Evolutionary conservation across 1,140 invertebrate genomes (phyloP), one percentile per base, ranked within the genome.

Genomic region (Hestina assimilis): DNA sequence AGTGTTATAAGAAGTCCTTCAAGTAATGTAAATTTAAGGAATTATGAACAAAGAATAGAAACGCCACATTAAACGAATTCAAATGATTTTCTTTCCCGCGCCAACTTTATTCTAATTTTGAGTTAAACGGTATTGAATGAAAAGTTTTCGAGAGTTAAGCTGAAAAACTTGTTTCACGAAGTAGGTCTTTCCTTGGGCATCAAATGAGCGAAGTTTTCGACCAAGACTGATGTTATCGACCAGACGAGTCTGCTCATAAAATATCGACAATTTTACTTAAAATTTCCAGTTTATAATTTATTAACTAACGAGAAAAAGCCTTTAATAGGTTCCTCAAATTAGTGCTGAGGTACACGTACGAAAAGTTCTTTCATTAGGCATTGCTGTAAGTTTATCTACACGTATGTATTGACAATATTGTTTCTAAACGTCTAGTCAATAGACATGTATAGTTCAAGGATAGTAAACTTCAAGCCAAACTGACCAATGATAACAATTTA

Each of bases 101-200:
- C 31, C 33, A 38, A 61, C 56, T 57, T 61, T 63, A 62, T 38
- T 54, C 42, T 60, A 59, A 69, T 60, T 70, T 69, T 47, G 40
- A 70, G 55, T 60, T 70, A 61, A 66, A 66, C 62, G 59, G 12
- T 65, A 59, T 57, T 66, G 51, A 75, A 72, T 69, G 31, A 56
- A 66, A 68, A 66, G 48, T 67, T 61, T 45, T 46, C 21, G 51
- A 50, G 47, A 63, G 59, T 65, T 61, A 45, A 56, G 54, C 55
- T 64, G 66, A 72, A 76, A 72, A 74, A 73, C 61, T 73, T 69
- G 61, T 63, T 75, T 65, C 51, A 48, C 53, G 54, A 74, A 72
- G 70, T 72, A 55, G 42, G 57, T 55, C 54, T 63, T 60, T 69
- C 41, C 38, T 51, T 68, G 52, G 48, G 53, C 60, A 48, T 71